phyloP scores from a whole-genome alignment of 2,113 vertebrate species.

The Sturnus vulgaris region DNA sequence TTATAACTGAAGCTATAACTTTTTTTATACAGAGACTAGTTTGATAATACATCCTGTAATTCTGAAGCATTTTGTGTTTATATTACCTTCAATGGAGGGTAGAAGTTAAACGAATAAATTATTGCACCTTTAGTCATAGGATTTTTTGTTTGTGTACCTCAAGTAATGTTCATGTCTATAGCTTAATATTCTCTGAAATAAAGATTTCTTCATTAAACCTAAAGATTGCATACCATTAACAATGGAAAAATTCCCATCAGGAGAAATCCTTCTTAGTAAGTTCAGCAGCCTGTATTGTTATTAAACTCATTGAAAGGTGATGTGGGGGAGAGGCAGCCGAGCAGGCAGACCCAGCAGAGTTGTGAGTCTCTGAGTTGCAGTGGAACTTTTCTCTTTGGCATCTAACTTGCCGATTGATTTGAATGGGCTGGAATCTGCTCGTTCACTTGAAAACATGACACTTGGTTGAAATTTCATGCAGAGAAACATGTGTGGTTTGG shows the following conservation, averaged over 20 bases:
- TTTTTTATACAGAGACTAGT: constrained; percentile 69
- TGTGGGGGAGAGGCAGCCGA: neutral
- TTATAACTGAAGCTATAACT: constrained; percentile 60
- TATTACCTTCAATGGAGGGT: constrained; percentile 65
- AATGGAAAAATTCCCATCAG: neutral
- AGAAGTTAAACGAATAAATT: constrained; percentile 70
- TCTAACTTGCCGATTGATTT: neutral
- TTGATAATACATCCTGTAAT: constrained; percentile 68
- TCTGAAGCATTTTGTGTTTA: constrained; percentile 66
- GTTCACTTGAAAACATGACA: neutral
- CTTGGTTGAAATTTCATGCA: neutral
- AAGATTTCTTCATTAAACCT: constrained; percentile 56
- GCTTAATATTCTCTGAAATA: constrained; percentile 48
- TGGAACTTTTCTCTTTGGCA: neutral
- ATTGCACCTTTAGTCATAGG: constrained; percentile 66
- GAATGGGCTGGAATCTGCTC: neutral
- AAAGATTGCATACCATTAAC: constrained; percentile 11
- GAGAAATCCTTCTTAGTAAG: neutral
- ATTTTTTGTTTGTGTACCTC: constrained; percentile 60
- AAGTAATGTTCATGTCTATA: constrained; percentile 50
- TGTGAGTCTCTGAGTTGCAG: neutral
- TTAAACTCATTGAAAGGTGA: neutral
- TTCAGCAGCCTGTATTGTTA: neutral
- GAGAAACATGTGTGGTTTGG: neutral
- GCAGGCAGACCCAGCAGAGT: neutral